Conservation (phyloP, 37 sponge, comb jelly and placozoan genomes). For the Bolinopsis microptera region DNA sequence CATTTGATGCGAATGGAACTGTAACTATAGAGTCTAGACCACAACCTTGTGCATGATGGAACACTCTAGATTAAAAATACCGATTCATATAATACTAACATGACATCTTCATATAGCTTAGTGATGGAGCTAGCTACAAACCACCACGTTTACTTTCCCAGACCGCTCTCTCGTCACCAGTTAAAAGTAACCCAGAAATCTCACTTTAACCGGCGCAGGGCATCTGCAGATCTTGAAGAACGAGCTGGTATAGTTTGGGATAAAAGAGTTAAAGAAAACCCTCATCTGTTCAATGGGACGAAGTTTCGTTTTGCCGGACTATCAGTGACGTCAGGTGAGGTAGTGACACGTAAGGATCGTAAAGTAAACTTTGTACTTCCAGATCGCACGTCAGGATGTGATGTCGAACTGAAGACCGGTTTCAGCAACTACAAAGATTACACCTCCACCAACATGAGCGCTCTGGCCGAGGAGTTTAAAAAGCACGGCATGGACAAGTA, state of each 20-base stretch:
- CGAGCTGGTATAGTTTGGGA: background rate
- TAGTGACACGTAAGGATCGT: too few species aligned
- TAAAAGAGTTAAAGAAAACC: background rate
- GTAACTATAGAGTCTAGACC: too few species aligned
- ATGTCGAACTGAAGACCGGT: background rate
- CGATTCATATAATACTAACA: too few species aligned
- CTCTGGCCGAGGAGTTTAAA: background rate
- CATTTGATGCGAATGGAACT: too few species aligned
- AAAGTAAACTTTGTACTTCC: background rate
- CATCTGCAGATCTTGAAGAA: background rate
- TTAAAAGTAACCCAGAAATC: background rate
- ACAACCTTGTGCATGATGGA: too few species aligned
- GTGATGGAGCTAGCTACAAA: background rate
- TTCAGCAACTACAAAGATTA: constrained; percentile 36
- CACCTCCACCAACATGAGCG: background rate
- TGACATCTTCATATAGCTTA: too few species aligned
- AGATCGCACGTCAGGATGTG: background rate
- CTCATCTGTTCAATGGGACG: constrained; percentile 29
- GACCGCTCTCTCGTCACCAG: background rate
- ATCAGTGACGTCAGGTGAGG: background rate
- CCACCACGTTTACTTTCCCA: constrained; percentile 2
- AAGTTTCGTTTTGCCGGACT: constrained; percentile 50
- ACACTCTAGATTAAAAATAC: too few species aligned
- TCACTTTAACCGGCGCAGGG: background rate
- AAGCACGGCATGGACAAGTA: background rate